Base-by-base conservation (phyloP, 92 coral and sea anemone species). In the Phenganax marumi region DNA sequence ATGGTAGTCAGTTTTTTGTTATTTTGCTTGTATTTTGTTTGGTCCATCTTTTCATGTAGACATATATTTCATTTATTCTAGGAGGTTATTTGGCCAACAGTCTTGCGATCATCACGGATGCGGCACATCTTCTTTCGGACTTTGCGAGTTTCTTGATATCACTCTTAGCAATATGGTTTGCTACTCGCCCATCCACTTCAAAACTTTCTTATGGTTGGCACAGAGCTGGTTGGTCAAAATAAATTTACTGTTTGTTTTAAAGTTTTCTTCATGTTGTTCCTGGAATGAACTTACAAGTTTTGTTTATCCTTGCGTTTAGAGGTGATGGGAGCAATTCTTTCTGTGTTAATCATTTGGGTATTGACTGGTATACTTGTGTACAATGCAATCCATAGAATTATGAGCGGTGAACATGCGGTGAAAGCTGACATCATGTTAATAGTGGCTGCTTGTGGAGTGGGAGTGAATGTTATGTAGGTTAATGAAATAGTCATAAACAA, bases 311-410 rank as follows among this genome's bases (percentile, higher is more conserved):
- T 33, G 2, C 3, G 2, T 53, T 12, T 86, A 93, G 97, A 93
- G 97, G 97, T 93, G 75, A 91, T 93, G 97, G 97, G 97, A 5
- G 97, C 97, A 11, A 46, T 93, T n/a, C 50, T 93, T 72, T 93
- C 97, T 0, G 97, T 93, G 18, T 81, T 92, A 14, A 84, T 93
- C 1, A 93, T 93, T 79, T 93, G 97, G 97, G 93, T 93, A 3
- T 86, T 93, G 49, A 93, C 97, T 6, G 97, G 96, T 3, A 91
- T 93, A 16, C 70, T 93, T 52, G 97, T 93, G 19, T 93, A 90
- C 19, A 68, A 88, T 80, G 97, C 97, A 0, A 88, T 92, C 8
- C 93, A 89, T 26, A 81, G 97, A 74, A 86, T 93, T 46, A 33
- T 85, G 50, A 87, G 62, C 54, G 77, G 90, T 60, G 89, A 92